Evolutionary conservation across 2,888 invertebrate species (phyloP), one percentile per base, ranked within the genome.

Genomic region (Agrilus mali): DNA sequence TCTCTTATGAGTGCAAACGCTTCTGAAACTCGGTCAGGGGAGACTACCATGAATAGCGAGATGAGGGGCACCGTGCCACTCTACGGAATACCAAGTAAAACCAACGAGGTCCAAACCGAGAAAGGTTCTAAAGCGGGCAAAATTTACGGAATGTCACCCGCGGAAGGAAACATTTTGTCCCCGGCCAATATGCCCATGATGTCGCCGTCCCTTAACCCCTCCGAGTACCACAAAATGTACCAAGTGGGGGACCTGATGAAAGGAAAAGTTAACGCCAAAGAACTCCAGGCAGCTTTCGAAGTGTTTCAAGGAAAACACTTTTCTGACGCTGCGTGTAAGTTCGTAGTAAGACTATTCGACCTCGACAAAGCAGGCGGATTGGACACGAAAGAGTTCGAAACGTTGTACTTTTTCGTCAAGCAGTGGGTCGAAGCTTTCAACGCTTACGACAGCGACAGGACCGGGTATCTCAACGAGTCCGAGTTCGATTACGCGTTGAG

Each of bases 291-390:
- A 34, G 62, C 63, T 1, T 64, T 64, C 52, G 59, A 59, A 40
- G 56, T 54, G 2, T 62, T 62, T 42, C 64, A 64, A 44, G 60
- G 60, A 6, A 60, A 54, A 36, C 58, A 55, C 38, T 63, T 60
- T 47, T 62, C 62, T 0, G 63, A 63, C 39, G 55, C 54, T 4
- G 52, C 58, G 2, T 64, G 64, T 43, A 63, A 64, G 50, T 62
- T 64, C 44, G 60, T 64, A 12, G 64, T 64, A 12, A 53, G 63
- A 43, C 51, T 64, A 10, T 63, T 64, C 50, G 63, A 63, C 47
- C 50, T 64, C 41, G 64, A 64, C 42, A 56, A 58, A 44, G 59
- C 61, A 41, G 63, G 64, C 5, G 63, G 63, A 2, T 41, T 64
- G 20, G 61, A 64, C 38, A 50, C 61, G 7, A 57, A 58, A 39